Evolutionary conservation across 2,888 invertebrate species (phyloP).

Genomic region (Coelopa pilipes): DNA sequence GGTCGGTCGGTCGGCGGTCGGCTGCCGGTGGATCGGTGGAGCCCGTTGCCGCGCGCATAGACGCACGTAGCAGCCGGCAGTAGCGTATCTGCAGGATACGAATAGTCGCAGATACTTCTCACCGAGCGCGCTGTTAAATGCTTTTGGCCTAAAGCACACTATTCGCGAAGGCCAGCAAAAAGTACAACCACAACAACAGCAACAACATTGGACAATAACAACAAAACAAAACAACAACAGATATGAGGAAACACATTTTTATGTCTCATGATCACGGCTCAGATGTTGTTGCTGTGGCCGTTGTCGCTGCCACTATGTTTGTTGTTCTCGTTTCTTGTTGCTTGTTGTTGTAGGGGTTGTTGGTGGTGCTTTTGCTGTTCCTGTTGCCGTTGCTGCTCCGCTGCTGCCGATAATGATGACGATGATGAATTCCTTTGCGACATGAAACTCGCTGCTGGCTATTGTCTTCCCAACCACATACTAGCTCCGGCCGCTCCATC

Average conservation of each 20-base stretch:
- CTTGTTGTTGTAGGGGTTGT: not conserved
- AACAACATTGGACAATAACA: not conserved
- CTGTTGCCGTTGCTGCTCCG: conserved; percentile 28
- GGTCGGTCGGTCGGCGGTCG: no score
- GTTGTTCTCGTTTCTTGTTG: not conserved
- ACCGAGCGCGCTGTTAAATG: conserved; percentile 28
- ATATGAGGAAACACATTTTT: conserved; percentile 11
- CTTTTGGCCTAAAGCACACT: conserved; percentile 34
- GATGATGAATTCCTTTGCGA: conserved; percentile 35
- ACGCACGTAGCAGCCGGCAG: conserved; percentile 18
- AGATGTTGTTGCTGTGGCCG: conserved; percentile 13
- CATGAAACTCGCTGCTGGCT: conserved; percentile 34
- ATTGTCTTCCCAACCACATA: conserved; percentile 19
- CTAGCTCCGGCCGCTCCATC: not conserved
- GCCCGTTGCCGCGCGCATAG: not conserved
- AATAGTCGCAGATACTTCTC: conserved; percentile 25
- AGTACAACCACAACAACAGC: not conserved
- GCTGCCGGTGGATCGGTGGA: not conserved
- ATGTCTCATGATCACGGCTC: conserved; percentile 5
- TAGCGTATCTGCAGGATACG: conserved; percentile 28
- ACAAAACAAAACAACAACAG: not conserved
- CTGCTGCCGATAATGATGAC: conserved; percentile 34
- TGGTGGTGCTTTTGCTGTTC: conserved; percentile 18
- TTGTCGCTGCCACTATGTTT: not conserved
- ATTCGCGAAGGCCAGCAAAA: conserved; percentile 3